Evolutionary conservation across 2,888 invertebrate genomes (phyloP).

Genomic region (Napeogenes sylphis): DNA sequence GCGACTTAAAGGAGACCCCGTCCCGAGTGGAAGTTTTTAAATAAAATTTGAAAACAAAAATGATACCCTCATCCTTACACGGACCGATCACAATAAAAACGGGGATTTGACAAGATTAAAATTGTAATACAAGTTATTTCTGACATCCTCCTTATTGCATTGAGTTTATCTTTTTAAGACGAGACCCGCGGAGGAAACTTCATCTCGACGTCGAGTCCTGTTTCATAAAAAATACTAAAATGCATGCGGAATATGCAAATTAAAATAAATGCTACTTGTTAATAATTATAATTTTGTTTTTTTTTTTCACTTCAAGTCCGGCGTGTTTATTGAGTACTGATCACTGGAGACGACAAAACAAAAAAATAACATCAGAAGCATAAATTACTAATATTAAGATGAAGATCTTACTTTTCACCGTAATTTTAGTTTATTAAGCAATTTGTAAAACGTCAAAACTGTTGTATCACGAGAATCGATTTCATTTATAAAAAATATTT

Average conservation of each 20-base stretch:
- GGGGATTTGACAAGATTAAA: constrained; percentile 77
- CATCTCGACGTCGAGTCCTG: constrained; percentile 48
- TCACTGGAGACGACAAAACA: neutral
- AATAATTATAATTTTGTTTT: constrained; percentile 27
- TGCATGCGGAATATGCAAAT: constrained; percentile 33
- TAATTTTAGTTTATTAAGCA: constrained; percentile 17
- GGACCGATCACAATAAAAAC: constrained; percentile 68
- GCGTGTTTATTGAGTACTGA: constrained; percentile 5
- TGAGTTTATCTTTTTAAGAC: constrained; percentile 43
- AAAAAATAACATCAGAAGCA: neutral
- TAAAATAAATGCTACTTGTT: constrained; percentile 29
- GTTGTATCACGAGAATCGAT: constrained; percentile 7
- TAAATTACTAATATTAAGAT: constrained; percentile 2
- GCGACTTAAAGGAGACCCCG: constrained; percentile 63
- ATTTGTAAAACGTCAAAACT: constrained; percentile 26
- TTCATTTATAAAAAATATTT: constrained; percentile 36
- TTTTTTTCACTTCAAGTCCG: constrained; percentile 6
- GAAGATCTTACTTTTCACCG: constrained; percentile 12
- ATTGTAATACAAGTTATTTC: constrained; percentile 75
- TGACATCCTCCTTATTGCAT: constrained; percentile 73
- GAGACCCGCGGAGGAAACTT: constrained; percentile 42
- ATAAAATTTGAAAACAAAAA: constrained; percentile 72
- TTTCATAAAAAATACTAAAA: constrained; percentile 33
- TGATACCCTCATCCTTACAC: constrained; percentile 57
- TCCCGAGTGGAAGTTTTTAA: constrained; percentile 66